phyloP scores from a whole-genome alignment of 2,113 vertebrate species.

The Monarcha castaneiventris region DNA sequence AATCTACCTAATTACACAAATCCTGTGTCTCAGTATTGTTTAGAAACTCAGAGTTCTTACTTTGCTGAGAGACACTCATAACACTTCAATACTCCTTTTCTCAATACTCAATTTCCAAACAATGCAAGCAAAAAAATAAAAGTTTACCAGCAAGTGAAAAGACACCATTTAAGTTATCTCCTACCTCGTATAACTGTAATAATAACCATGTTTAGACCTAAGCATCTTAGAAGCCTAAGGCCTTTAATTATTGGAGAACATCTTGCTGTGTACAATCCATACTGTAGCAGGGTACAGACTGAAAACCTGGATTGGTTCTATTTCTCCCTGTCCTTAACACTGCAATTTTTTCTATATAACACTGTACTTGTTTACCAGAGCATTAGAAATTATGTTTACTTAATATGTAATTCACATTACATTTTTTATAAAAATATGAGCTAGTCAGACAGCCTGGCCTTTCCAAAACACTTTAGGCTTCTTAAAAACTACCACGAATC shows the following conservation, averaged over 20 bases:
- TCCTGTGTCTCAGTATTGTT: not conserved
- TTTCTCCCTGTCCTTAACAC: not conserved
- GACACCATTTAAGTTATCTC: not conserved
- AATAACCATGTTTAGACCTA: not conserved
- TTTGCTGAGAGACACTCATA: not conserved
- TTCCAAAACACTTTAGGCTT: not conserved
- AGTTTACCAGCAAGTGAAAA: not conserved
- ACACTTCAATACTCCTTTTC: not conserved
- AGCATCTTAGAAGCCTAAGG: not conserved
- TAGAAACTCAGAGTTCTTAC: not conserved
- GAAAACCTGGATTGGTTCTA: not conserved
- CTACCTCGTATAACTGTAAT: not conserved
- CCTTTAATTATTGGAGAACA: not conserved
- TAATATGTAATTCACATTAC: not conserved
- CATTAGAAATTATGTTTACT: not conserved
- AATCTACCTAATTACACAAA: not conserved
- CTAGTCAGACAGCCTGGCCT: not conserved
- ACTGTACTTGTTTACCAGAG: not conserved
- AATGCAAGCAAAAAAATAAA: not conserved
- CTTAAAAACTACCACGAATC: not conserved
- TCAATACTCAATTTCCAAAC: not conserved
- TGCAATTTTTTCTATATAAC: not conserved
- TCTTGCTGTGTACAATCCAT: not conserved
- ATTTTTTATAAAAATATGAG: not conserved
- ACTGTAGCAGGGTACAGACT: not conserved